These are phyloP conservation scores for Riptortus pedestris DNA, from an alignment of 1,140 invertebrate genomes.

Conservation along the genomic window DNA sequence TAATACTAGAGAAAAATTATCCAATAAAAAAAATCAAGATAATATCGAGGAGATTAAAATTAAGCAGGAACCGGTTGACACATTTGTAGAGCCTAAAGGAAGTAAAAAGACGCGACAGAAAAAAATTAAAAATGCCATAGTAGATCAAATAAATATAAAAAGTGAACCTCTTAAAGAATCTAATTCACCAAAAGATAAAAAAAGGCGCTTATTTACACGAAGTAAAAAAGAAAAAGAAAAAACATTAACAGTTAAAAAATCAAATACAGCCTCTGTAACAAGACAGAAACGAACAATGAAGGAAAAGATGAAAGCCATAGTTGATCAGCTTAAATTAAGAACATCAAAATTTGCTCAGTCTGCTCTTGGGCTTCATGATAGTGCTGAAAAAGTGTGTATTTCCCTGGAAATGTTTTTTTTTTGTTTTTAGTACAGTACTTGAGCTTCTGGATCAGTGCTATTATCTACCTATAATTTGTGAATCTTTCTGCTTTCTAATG, in stretches of 20 bases:
- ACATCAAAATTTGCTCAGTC: constrained; percentile 9
- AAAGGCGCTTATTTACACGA: constrained; percentile 19
- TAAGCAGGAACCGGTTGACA: constrained; percentile 5
- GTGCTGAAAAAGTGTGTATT: constrained; percentile 25
- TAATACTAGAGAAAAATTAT: background rate
- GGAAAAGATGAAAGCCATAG: constrained; percentile 31
- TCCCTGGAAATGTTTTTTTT: too few species aligned
- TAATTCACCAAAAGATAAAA: constrained; percentile 16
- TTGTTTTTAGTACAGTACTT: too few species aligned
- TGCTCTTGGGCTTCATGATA: constrained; percentile 12
- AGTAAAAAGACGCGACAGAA: constrained; percentile 9
- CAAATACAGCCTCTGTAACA: constrained; percentile 14
- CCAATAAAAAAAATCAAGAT: background rate
- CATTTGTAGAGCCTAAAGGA: constrained; percentile 14
- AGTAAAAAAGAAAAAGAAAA: constrained; percentile 20
- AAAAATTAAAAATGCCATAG: background rate
- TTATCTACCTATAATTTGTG: too few species aligned
- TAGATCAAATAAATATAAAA: constrained; percentile 8
- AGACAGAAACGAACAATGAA: constrained; percentile 31
- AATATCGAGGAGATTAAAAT: constrained; percentile 17
- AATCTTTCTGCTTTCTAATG: too few species aligned
- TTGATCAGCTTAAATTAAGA: constrained; percentile 29
- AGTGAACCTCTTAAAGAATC: constrained; percentile 6
- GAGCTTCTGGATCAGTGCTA: too few species aligned
- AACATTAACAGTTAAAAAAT: constrained; percentile 16